Base-by-base conservation (phyloP, 2,888 invertebrate genomes). In the Argyra leucocephala region DNA sequence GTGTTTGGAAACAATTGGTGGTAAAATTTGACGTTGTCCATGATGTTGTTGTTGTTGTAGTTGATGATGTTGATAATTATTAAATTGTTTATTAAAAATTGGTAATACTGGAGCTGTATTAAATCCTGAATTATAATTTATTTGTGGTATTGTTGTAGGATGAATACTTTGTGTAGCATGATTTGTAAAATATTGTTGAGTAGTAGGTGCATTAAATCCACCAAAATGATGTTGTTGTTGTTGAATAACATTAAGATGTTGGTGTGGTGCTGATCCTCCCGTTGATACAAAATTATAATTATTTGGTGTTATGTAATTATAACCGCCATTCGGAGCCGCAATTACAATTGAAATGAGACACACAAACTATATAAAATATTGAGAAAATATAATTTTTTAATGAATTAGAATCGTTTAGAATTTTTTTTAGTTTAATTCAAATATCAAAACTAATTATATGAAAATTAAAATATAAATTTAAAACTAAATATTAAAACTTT, bases 1-100 rank as follows among this genome's bases (percentile, higher is more conserved):
- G 67, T 76, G 76, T 69, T 79, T 79, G 37, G 76, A 78, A 10
- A 79, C 73, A 64, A 79, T 74, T 3, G 79, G 74, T 22, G 22
- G 22, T 61, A n/a, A 22, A 18, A 26, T 31, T 10, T 9, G 7
- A 26, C 10, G 31, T 21, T 61, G 61, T 21, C n/a, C 24, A 26
- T 21, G 18, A 22, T 60, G 60, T n/a, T n/a, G n/a, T n/a, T n/a
- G n/a, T n/a, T n/a, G n/a, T n/a, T n/a, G n/a, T n/a, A n/a, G n/a
- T 18, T 24, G 60, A 24, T 61, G 31, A 21, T 31, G 18, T 21
- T 18, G n/a, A 31, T 31, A 26, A 61, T 18, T 15, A 58, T 12
- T 12, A 18, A 18, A 48, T n/a, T 18, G 48, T 18, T 48, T 2
- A 5, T 48, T 48, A 18, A 48, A 48, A 18, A 10, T 23, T 1